phyloP scores from a whole-genome alignment of 30 jellyfish, hydroid and myxozoan species.

The Chironex yamaguchii region DNA sequence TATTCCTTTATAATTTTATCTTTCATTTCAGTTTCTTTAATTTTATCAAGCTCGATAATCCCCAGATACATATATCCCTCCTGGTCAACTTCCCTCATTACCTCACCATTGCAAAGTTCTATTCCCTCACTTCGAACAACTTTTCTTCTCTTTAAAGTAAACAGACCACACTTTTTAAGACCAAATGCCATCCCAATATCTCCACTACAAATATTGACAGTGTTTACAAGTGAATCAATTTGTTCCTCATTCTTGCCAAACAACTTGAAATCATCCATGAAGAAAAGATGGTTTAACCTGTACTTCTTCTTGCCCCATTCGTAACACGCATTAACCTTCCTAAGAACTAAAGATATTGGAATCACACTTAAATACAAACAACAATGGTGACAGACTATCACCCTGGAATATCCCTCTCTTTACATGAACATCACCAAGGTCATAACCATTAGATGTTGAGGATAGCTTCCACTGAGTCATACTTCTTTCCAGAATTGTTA shows the following conservation, averaged over 20 bases:
- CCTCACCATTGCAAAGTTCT: conserved; percentile 31
- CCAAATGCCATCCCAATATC: conserved; percentile 54
- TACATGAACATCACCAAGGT: background rate
- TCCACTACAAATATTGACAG: conserved; percentile 18
- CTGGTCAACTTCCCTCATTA: conserved; percentile 21
- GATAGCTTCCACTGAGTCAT: no score
- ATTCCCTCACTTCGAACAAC: conserved; percentile 35
- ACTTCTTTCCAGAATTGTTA: background rate
- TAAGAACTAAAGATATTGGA: background rate
- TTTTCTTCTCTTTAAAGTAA: conserved; percentile 41
- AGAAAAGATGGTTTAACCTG: no score
- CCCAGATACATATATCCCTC: conserved; percentile 16
- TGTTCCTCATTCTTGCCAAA: no score
- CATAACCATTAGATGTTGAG: no score
- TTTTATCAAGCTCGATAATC: conserved; percentile 12
- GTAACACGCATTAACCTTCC: no score
- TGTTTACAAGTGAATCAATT: no score
- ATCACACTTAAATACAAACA: background rate
- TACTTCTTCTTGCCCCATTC: no score
- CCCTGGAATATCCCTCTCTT: background rate
- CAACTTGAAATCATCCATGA: no score
- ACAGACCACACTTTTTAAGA: conserved; percentile 8
- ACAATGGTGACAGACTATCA: background rate
- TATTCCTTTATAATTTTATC: conserved; percentile 32
- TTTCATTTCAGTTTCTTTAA: no score